Evolutionary conservation across 30 jellyfish, hydroid and myxozoan species (phyloP), one percentile per base, ranked within the genome.

Genomic region (Pseudorhiza aurosa): DNA sequence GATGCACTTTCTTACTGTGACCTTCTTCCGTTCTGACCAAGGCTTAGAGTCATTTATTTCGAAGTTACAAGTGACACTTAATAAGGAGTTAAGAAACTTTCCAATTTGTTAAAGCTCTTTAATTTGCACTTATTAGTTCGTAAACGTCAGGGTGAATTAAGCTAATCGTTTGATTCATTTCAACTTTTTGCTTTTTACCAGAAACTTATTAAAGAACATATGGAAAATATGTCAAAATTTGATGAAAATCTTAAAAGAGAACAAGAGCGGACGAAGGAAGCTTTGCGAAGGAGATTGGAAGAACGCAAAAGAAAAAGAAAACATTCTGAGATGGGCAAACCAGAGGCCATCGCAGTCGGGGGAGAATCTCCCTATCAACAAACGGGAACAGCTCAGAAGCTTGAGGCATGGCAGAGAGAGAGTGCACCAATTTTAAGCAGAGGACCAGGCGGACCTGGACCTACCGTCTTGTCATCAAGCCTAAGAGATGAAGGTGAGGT

Each of bases 251-350:
- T 94, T 82, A 88, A 88, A 75, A 75, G 56, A 31, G 99, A 94
- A 45, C 99, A 87, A 67, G 97, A 87, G 25, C 59, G 97, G 14
- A 94, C 96, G n/a, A 94, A 94, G 58, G 97, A 82, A 43, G 95
- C 91, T 31, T 65, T 94, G 42, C 88, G 94, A n/a, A 68, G 69
- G 39, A 87, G 71, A 42, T 87, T 94, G 25, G 99, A 87, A 40
- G 99, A 94, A 36, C 58, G 97, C 29, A 77, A 84, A 60, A 49
- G 89, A 31, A 94, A 94, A 37, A 76, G 87, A 57, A 81, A 75
- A 45, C 90, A 85, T 27, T 68, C 90, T 2, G 96, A 53, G 65
- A 56, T 53, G 0, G 93, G 50, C 28, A 81, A 92, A 47, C 19
- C 83, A n/a, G 39, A 53, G 46, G 59, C 55, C 10, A 60, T 63